Evolutionary conservation across 1,140 invertebrate genomes (phyloP).

Genomic region (Drosophila oshimai): DNA sequence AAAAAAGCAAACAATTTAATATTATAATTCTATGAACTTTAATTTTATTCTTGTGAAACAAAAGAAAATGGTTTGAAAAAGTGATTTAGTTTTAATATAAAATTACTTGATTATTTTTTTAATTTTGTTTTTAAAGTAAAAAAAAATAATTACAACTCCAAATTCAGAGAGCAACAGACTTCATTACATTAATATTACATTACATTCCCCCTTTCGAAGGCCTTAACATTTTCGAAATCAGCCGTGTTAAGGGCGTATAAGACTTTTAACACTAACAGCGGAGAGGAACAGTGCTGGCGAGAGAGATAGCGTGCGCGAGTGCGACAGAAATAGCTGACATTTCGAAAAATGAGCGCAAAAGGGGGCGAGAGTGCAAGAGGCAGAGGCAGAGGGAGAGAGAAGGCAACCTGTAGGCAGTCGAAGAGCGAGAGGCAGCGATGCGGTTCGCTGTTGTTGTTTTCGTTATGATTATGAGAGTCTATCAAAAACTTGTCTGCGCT

Average conservation of each 20-base stretch:
- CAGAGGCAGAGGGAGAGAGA: constrained; percentile 34
- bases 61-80: too few relatives aligned
- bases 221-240: constrained; percentile 40
- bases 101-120: too few relatives aligned
- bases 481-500: constrained; percentile 68
- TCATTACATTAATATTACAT: not conserved
- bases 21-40: too few relatives aligned
- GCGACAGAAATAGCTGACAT: constrained; percentile 45
- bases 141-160: too few relatives aligned
- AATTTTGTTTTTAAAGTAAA: too few relatives aligned
- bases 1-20: too few relatives aligned
- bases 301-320: constrained; percentile 8
- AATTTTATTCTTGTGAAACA: too few relatives aligned
- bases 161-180: not conserved
- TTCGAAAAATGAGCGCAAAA: constrained; percentile 47
- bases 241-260: constrained; percentile 51
- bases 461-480: constrained; percentile 82
- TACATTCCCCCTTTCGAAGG: not conserved
- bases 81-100: too few relatives aligned
- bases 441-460: constrained; percentile 61
- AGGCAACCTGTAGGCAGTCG: constrained; percentile 68
- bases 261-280: constrained; percentile 49
- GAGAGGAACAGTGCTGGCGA: constrained; percentile 2
- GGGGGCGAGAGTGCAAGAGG: not conserved
- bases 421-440: constrained; percentile 32